phyloP scores from a whole-genome alignment of 2,113 vertebrate species.

The Hemichromis elongatus region DNA sequence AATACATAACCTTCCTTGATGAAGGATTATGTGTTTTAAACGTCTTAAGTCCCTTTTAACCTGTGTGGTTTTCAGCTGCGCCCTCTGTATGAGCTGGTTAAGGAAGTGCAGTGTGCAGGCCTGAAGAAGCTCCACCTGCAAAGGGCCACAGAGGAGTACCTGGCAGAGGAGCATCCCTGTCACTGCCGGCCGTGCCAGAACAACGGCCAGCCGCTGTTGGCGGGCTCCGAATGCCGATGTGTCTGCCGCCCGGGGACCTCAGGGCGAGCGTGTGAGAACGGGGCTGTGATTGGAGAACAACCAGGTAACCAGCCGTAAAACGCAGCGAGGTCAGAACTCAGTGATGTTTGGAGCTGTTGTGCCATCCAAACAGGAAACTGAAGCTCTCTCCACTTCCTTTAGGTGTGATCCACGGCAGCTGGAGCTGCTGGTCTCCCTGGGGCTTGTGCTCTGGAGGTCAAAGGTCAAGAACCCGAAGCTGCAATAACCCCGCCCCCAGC shows the following conservation, averaged over 20 bases:
- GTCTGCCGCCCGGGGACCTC: slow-evolving; percentile 81
- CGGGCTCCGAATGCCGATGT: slow-evolving; percentile 78
- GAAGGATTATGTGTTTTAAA: not conserved
- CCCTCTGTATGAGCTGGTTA: slow-evolving; percentile 87
- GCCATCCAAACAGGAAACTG: not conserved
- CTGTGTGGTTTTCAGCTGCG: slow-evolving; percentile 65
- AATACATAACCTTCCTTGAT: not conserved
- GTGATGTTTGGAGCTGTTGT: not conserved
- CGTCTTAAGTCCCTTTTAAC: not conserved
- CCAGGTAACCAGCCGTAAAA: slow-evolving; percentile 70
- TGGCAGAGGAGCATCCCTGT: slow-evolving; percentile 82
- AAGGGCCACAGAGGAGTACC: slow-evolving; percentile 81
- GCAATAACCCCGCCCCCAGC: slow-evolving; percentile 80
- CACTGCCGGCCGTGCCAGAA: slow-evolving; percentile 85
- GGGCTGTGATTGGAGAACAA: slow-evolving; percentile 73
- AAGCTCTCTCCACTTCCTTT: not conserved
- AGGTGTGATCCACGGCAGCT: slow-evolving; percentile 81
- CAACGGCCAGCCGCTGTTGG: slow-evolving; percentile 72
- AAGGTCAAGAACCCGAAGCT: slow-evolving; percentile 76
- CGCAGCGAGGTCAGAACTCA: not conserved
- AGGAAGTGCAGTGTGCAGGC: slow-evolving; percentile 86
- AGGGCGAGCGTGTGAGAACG: slow-evolving; percentile 80
- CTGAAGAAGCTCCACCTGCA: slow-evolving; percentile 82
- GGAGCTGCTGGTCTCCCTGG: slow-evolving; percentile 93
- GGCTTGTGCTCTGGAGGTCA: slow-evolving; percentile 74